Conservation (phyloP, 2,888 invertebrate species). For the Drosophila leonis region DNA sequence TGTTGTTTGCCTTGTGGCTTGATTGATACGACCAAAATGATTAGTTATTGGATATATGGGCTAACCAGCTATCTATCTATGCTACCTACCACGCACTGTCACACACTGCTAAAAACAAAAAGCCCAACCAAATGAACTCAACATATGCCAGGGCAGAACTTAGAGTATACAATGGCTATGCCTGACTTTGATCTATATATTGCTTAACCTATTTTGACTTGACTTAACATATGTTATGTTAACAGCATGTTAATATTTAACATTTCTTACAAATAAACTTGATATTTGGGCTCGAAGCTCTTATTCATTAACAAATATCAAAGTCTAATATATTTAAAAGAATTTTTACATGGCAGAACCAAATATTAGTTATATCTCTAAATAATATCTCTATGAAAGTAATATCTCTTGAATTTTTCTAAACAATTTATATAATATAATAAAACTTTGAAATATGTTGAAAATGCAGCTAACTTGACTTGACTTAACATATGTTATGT, state of each 20-base stretch:
- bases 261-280: not conserved
- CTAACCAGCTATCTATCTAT: conserved; percentile 20
- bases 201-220: not conserved
- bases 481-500: too few relatives aligned
- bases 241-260: conserved; percentile 2
- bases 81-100: conserved; percentile 4
- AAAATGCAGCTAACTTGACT: too few relatives aligned
- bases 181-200: not conserved
- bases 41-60: conserved; percentile 29
- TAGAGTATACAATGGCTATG: not conserved
- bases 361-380: too few relatives aligned
- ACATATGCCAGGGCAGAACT: not conserved
- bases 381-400: too few relatives aligned
- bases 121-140: not conserved
- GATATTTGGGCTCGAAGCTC: too few relatives aligned
- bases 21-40: conserved; percentile 52
- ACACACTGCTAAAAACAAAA: not conserved
- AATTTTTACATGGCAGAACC: too few relatives aligned
- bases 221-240: not conserved
- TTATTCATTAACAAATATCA: too few relatives aligned
- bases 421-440: not conserved
- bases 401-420: not conserved
- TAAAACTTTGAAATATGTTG: too few relatives aligned
- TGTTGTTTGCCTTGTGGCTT: conserved; percentile 51
- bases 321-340: too few relatives aligned